Base-by-base conservation (phyloP, 2,888 invertebrate species). In the Acronicta alni region DNA sequence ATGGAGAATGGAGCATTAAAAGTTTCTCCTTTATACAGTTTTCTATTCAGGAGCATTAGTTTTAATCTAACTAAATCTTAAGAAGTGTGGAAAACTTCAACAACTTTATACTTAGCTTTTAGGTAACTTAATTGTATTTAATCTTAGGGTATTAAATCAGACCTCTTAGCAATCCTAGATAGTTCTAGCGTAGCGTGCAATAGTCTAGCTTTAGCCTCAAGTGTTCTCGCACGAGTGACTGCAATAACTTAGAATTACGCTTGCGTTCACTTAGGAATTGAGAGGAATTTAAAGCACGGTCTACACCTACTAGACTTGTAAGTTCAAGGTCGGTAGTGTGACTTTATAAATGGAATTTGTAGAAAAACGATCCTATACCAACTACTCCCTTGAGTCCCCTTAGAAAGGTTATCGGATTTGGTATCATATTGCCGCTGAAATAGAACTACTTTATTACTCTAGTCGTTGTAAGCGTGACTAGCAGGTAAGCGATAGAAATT, bases 341-440 rank as follows among this genome's bases (percentile, higher is more conserved):
- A 45, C 14, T 16, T 30, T 17, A 45, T 9, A 30, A 32, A 37
- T 37, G 23, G 0, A 32, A 32, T 12, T 32, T 32, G 5, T 18
- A 41, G 15, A 6, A 18, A 45, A 44, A 42, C n/a, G 35, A 41
- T 16, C 8, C 17, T 16, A 18, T n/a, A 14, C 9, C 17, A 35
- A 26, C 23, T 15, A 42, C 47, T 60, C 61, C 52, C 68, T 1
- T 2, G 23, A 45, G 68, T 3, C 8, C 37, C 14, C 41, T 67
- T 60, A 41, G n/a, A 39, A 1, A 8, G 7, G 18, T 30, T 38
- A 53, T 6, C n/a, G n/a, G 10, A 30, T 30, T 30, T 12, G 0
- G 12, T 30, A 30, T 30, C 30, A 30, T 30, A 12, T 30, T 12
- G 26, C 26, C 0, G 30, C 2, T 30, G 12, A 30, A 30, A 30